These are phyloP conservation scores for Drosophila kuntzei DNA, from an alignment of 2,888 invertebrate genomes.

Conservation along the genomic window DNA sequence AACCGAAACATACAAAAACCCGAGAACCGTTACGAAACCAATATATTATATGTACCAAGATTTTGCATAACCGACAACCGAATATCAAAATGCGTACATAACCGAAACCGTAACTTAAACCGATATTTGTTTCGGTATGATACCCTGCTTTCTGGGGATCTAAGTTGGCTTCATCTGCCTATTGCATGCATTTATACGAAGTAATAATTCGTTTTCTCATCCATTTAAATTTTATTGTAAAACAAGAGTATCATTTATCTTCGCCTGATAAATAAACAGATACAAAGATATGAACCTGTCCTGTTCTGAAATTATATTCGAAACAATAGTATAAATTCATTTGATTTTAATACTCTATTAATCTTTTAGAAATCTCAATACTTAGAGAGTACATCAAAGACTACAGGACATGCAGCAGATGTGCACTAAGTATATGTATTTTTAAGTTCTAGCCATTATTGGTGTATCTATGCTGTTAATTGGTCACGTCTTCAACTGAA, in stretches of 20 bases:
- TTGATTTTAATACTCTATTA: neutral
- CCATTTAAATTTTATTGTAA: too few relatives aligned
- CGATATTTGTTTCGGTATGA: too few relatives aligned
- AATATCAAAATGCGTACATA: too few relatives aligned
- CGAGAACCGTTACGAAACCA: too few relatives aligned
- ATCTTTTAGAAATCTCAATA: neutral
- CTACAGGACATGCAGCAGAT: slow-evolving; percentile 1
- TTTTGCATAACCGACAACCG: too few relatives aligned
- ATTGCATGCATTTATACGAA: neutral
- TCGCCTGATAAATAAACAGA: neutral
- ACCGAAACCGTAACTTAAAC: too few relatives aligned
- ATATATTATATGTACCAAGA: too few relatives aligned
- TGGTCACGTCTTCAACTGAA: slow-evolving; percentile 69
- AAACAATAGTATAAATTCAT: neutral
- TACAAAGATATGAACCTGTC: neutral
- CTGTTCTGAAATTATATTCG: neutral
- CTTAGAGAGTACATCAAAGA: neutral
- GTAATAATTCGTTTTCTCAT: neutral
- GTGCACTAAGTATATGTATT: neutral
- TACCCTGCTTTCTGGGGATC: too few relatives aligned
- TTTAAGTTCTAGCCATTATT: slow-evolving; percentile 45
- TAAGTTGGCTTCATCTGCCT: neutral
- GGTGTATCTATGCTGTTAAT: slow-evolving; percentile 64
- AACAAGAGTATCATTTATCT: too few relatives aligned
- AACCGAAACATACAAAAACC: too few relatives aligned